These are phyloP conservation scores for Coccyzus lansbergi DNA, from an alignment of 2,797 vertebrate genomes.

Conservation along the genomic window DNA sequence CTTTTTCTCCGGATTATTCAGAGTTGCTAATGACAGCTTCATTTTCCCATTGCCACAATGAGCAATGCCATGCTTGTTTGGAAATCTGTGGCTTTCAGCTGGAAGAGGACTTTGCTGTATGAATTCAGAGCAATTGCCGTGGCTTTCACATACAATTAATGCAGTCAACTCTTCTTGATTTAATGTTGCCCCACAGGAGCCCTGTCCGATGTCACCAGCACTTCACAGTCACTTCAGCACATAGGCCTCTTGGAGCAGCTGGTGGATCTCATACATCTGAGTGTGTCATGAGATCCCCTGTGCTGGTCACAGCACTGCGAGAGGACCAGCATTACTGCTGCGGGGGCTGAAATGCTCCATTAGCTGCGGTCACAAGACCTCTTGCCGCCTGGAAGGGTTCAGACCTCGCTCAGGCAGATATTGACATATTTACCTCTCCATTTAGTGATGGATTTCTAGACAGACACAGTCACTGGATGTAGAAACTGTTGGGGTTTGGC, in stretches of 20 bases:
- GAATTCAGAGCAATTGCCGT: neutral
- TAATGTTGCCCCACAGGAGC: neutral
- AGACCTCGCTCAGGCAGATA: neutral
- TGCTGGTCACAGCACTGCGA: neutral
- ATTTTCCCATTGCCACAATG: neutral
- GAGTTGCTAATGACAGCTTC: neutral
- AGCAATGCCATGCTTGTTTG: neutral
- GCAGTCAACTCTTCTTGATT: neutral
- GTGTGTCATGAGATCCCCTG: neutral
- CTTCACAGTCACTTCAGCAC: neutral
- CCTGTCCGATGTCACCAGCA: neutral
- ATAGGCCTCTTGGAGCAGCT: too few relatives aligned
- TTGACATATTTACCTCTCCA: neutral
- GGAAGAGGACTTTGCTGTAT: neutral
- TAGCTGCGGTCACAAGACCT: neutral
- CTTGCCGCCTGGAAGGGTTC: neutral
- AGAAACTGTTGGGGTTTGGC: neutral
- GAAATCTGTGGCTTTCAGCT: neutral
- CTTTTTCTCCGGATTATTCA: neutral
- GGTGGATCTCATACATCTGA: neutral
- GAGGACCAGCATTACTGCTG: neutral
- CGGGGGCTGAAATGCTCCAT: accelerated
- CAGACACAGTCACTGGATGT: accelerated
- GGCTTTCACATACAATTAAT: neutral
- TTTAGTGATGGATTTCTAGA: neutral